Evolutionary conservation across 1,140 invertebrate genomes (phyloP).

Genomic region (Hirudo medicinalis): DNA sequence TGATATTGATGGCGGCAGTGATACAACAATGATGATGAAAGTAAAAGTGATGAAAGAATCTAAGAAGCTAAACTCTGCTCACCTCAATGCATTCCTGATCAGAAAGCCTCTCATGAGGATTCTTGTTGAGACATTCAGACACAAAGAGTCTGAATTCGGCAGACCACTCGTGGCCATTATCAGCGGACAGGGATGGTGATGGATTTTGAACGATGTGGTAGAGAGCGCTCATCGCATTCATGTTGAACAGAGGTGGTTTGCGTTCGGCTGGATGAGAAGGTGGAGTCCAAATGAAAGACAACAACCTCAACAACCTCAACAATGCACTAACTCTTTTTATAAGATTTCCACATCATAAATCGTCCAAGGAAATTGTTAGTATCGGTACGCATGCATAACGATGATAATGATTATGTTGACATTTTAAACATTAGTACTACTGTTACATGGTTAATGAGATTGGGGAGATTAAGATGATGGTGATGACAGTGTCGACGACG

Average conservation of each 20-base stretch:
- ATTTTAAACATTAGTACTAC: too few relatives aligned
- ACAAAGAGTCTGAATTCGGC: slow-evolving; percentile 83
- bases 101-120: slow-evolving; percentile 57
- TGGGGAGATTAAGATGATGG: neutral
- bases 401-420: neutral
- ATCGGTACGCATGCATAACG: too few relatives aligned
- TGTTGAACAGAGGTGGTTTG: slow-evolving; percentile 98
- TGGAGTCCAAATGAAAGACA: too few relatives aligned
- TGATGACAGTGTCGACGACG: neutral
- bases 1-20: neutral
- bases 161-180: slow-evolving; percentile 14
- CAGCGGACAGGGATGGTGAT: slow-evolving; percentile 60
- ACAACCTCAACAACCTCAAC: too few relatives aligned
- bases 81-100: slow-evolving; percentile 15
- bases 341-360: too few relatives aligned
- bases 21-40: neutral
- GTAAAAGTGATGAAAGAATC: neutral
- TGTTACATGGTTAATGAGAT: neutral
- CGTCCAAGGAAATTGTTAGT: too few relatives aligned
- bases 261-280: slow-evolving; percentile 57
- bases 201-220: slow-evolving; percentile 99
- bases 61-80: neutral
- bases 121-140: slow-evolving; percentile 82
- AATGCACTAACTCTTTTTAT: too few relatives aligned
- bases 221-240: slow-evolving; percentile 99